These are phyloP conservation scores for Chesias legatella DNA, from an alignment of 2,888 invertebrate species.

Conservation along the genomic window DNA sequence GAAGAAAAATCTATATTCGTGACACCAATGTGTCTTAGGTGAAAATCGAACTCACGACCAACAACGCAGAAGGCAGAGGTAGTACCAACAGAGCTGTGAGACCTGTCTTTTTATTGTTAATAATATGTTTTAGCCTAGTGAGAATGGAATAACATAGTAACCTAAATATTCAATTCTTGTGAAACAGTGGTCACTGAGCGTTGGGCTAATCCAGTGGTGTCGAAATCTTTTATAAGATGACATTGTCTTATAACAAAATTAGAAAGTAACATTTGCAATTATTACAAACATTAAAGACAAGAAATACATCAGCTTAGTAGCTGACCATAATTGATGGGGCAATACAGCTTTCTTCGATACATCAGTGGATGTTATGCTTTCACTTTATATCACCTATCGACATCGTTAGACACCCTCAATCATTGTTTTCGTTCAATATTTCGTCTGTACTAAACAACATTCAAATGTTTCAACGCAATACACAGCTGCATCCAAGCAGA, in stretches of 20 bases:
- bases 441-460: conserved; percentile 6
- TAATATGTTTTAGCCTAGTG: no score
- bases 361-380: conserved; percentile 51
- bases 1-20: no score
- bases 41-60: no score
- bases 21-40: no score
- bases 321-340: conserved; percentile 49
- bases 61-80: no score
- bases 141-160: conserved; percentile 21
- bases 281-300: conserved; percentile 1
- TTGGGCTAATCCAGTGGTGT: no score
- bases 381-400: conserved; percentile 41
- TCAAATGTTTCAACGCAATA: conserved; percentile 6
- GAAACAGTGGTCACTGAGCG: conserved; percentile 36
- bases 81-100: no score
- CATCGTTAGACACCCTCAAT: conserved; percentile 6
- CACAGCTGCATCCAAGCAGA: no score
- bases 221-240: no score
- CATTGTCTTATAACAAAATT: conserved; percentile 1
- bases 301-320: conserved; percentile 27
- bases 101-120: no score
- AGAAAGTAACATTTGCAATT: conserved; percentile 1
- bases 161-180: conserved; percentile 30
- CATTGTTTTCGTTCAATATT: conserved; percentile 5
- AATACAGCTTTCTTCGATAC: conserved; percentile 47